A percentile compares a stretch with the other conserved stretches of the same genome.
phyloP scores from a whole-genome alignment of 1,140 invertebrate species.

The Formica selysi region DNA sequence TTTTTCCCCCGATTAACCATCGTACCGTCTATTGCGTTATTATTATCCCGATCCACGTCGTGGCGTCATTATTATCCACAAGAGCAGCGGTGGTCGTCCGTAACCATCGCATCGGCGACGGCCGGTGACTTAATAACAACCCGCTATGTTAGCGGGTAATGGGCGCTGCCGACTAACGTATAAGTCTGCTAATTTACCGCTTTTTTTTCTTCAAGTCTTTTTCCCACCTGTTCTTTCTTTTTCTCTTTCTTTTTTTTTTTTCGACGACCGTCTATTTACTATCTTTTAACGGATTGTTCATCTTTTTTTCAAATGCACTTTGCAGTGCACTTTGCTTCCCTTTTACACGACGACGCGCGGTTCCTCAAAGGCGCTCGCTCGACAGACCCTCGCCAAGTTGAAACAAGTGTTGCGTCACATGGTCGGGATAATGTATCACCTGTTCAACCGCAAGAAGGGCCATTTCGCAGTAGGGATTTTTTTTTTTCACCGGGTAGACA shows the following conservation, averaged over 20 bases:
- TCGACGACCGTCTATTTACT: slow-evolving; percentile 50
- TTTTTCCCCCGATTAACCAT: slow-evolving; percentile 65
- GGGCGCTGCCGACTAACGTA: slow-evolving; percentile 79
- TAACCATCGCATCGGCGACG: slow-evolving; percentile 79
- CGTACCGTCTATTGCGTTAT: slow-evolving; percentile 57
- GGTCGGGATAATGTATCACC: slow-evolving; percentile 16
- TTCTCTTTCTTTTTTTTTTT: not conserved
- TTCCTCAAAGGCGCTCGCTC: slow-evolving; percentile 65
- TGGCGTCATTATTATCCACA: slow-evolving; percentile 79
- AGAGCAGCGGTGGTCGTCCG: slow-evolving; percentile 77
- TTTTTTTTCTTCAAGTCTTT: slow-evolving; percentile 64
- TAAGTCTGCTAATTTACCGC: slow-evolving; percentile 81
- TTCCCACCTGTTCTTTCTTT: slow-evolving; percentile 19
- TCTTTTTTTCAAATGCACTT: not conserved
- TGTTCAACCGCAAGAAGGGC: slow-evolving; percentile 3
- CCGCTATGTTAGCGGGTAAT: slow-evolving; percentile 81
- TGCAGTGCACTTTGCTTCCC: slow-evolving; percentile 13
- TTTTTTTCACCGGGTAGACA: not conserved
- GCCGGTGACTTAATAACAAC: slow-evolving; percentile 83
- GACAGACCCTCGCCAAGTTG: not conserved
- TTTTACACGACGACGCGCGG: slow-evolving; percentile 28
- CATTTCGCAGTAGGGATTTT: slow-evolving; percentile 16
- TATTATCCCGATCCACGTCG: no score
- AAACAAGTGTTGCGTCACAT: slow-evolving; percentile 16
- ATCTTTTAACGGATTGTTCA: slow-evolving; percentile 20